phyloP scores from a whole-genome alignment of 2,797 vertebrate genomes.

The Phylloscopus collybita region DNA sequence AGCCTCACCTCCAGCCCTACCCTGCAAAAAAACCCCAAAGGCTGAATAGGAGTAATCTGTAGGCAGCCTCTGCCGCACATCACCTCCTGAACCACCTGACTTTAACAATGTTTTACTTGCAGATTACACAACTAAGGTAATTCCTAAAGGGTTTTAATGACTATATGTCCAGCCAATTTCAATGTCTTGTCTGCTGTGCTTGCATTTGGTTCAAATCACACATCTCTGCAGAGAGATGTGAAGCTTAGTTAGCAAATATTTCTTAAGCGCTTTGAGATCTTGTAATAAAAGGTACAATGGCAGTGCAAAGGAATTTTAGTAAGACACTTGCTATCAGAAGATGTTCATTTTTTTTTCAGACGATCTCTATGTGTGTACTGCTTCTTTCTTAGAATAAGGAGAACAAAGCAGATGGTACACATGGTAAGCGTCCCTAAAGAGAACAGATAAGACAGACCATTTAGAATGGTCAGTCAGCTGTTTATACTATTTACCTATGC shows the following conservation, averaged over 20 bases:
- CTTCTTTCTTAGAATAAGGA: background rate
- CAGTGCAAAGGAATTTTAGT: background rate
- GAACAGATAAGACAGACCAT: background rate
- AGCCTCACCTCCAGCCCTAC: background rate
- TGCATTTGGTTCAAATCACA: background rate
- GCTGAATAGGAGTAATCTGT: background rate
- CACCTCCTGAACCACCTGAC: background rate
- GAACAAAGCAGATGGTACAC: background rate
- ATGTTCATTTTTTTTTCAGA: background rate
- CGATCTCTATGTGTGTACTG: background rate
- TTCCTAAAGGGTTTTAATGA: background rate
- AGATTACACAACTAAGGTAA: background rate
- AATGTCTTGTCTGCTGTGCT: background rate
- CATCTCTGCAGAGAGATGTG: background rate
- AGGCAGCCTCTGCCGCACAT: background rate
- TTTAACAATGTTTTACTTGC: background rate
- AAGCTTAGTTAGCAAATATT: background rate
- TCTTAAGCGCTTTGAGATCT: background rate
- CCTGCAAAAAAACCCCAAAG: background rate
- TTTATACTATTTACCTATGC: background rate
- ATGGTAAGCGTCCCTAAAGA: background rate
- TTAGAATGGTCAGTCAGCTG: background rate
- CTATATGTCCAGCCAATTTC: background rate
- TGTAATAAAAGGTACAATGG: background rate
- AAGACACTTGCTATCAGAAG: background rate